A percentile compares a stretch with the other conserved stretches of the same genome.
Evolutionary conservation across 2,888 invertebrate species (phyloP).

Genomic region (Microctonus aethiopoides): DNA sequence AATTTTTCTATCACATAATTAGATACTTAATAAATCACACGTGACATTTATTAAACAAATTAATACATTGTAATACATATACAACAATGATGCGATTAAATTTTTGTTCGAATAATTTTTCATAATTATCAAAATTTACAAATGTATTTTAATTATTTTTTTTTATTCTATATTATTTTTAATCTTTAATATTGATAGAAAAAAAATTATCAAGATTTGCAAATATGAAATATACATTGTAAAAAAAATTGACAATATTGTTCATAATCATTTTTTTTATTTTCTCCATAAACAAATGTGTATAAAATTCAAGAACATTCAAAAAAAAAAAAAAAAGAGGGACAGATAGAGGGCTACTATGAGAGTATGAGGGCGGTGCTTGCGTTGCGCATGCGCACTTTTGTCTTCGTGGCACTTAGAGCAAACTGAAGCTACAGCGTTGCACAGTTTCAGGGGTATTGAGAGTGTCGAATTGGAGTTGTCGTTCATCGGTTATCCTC

Average conservation of each 20-base stretch:
- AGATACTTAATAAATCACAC: not conserved
- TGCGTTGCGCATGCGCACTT: constrained; percentile 72
- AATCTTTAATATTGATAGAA: not conserved
- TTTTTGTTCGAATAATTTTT: not conserved
- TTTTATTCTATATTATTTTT: not conserved
- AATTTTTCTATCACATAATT: constrained; percentile 4
- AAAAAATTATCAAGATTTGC: not conserved
- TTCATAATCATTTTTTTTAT: too few species aligned
- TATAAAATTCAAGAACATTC: too few species aligned
- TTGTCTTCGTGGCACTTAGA: constrained; percentile 72
- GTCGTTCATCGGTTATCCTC: not conserved
- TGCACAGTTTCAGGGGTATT: not conserved
- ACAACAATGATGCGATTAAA: not conserved
- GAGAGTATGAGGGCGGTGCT: not conserved
- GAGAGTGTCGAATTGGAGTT: not conserved
- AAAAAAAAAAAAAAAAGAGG: too few species aligned
- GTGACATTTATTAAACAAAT: not conserved
- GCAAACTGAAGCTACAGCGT: not conserved
- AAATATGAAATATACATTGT: not conserved
- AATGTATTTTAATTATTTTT: not conserved
- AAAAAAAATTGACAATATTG: too few species aligned
- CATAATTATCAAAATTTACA: not conserved
- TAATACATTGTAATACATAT: too few species aligned
- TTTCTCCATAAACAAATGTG: too few species aligned
- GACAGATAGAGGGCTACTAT: too few species aligned